Percentiles rank a stretch among this genome's conserved stretches.
Evolutionary conservation across 1,140 invertebrate genomes (phyloP).

Genomic region (Dolichoris vasculosae): DNA sequence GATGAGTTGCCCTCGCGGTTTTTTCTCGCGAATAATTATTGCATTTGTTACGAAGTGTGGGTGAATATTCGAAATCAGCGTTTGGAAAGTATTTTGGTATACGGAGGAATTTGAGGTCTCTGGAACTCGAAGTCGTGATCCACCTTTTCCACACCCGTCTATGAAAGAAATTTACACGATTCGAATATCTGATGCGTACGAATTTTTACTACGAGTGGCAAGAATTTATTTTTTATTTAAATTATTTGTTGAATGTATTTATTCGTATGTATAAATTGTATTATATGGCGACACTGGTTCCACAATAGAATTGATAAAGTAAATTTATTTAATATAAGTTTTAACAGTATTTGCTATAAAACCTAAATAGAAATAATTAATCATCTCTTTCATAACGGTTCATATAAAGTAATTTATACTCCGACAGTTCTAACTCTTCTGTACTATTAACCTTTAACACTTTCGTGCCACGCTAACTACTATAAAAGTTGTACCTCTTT

Average conservation of each 20-base stretch:
- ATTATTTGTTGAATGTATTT: no score
- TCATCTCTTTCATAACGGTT: neutral
- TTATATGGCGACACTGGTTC: neutral
- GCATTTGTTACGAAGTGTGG: neutral
- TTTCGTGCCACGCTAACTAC: neutral
- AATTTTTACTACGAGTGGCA: neutral
- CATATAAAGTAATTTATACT: neutral
- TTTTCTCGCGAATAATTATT: neutral
- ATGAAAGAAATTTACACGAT: neutral
- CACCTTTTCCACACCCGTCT: neutral
- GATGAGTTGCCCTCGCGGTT: neutral
- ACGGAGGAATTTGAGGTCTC: neutral
- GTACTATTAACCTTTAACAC: neutral
- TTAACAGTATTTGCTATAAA: neutral
- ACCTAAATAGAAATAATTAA: neutral
- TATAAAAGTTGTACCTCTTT: neutral
- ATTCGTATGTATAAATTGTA: neutral
- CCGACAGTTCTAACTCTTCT: neutral
- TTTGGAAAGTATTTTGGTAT: neutral
- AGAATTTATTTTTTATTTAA: no score
- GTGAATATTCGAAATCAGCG: no score
- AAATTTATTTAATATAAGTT: neutral
- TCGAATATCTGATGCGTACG: neutral
- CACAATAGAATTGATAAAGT: neutral
- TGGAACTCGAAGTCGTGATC: neutral